Conservation (phyloP, 2,888 invertebrate species). For the Orgyia antiqua region DNA sequence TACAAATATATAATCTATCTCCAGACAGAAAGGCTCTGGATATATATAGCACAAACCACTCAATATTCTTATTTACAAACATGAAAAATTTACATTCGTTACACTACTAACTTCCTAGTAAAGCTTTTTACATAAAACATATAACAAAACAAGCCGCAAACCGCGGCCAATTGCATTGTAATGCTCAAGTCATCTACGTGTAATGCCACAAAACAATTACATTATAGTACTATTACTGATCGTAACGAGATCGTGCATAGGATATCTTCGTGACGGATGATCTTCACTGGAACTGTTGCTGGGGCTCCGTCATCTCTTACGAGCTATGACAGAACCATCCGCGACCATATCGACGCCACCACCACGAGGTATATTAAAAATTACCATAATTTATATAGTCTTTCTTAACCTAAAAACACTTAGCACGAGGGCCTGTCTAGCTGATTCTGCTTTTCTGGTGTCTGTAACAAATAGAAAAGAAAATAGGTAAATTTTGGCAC, state of each 20-base stretch:
- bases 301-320: constrained; percentile 14
- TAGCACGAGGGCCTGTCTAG: constrained; percentile 78
- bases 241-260: constrained; percentile 76
- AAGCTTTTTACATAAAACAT: constrained; percentile 74
- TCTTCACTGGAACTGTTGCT: constrained; percentile 60
- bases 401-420: constrained; percentile 48
- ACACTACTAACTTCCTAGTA: constrained; percentile 65
- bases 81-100: constrained; percentile 55
- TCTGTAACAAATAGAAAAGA: constrained; percentile 76
- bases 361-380: constrained; percentile 59
- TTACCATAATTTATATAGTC: constrained; percentile 67
- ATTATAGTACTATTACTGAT: constrained; percentile 67
- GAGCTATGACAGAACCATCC: constrained; percentile 27
- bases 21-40: constrained; percentile 20
- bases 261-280: constrained; percentile 68
- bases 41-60: constrained; percentile 46
- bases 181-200: constrained; percentile 64
- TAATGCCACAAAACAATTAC: constrained; percentile 72
- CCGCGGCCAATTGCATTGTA: constrained; percentile 63
- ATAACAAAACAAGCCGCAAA: constrained; percentile 61
- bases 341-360: constrained; percentile 24
- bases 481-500: constrained; percentile 29
- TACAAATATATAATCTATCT: constrained; percentile 19
- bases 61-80: constrained; percentile 69
- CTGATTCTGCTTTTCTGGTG: constrained; percentile 80